Percentiles rank a stretch among this genome's conserved stretches.
Conservation (phyloP, 2,888 invertebrate species). For the Acrobasis consociella region DNA sequence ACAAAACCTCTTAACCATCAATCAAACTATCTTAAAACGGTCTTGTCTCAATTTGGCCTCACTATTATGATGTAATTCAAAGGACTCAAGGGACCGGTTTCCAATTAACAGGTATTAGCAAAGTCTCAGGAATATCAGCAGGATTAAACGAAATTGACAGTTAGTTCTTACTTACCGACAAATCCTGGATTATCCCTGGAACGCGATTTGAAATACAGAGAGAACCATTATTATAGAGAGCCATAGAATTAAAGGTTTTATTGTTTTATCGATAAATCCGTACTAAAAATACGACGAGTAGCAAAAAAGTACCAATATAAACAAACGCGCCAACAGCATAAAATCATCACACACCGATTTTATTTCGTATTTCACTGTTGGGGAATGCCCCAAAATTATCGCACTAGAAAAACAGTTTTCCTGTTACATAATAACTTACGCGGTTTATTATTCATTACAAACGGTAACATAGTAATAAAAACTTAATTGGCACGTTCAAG, state of each 20-base stretch:
- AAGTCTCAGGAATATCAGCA: constrained; percentile 49
- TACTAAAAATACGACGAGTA: too few relatives aligned
- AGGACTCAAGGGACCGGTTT: constrained; percentile 46
- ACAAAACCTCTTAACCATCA: too few relatives aligned
- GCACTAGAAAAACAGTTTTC: too few relatives aligned
- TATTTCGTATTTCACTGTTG: too few relatives aligned
- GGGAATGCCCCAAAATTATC: too few relatives aligned
- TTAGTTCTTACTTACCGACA: constrained; percentile 44
- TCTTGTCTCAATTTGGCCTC: too few relatives aligned
- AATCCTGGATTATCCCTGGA: constrained; percentile 49
- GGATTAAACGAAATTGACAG: constrained; percentile 59
- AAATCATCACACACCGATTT: too few relatives aligned
- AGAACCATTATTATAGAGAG: too few relatives aligned
- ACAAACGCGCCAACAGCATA: background rate
- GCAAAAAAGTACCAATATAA: background rate
- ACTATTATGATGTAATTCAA: constrained; percentile 36
- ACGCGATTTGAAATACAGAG: constrained; percentile 30
- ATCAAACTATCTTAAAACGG: too few relatives aligned
- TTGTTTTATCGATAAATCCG: background rate
- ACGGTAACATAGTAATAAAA: background rate
- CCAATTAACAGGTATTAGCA: constrained; percentile 62
- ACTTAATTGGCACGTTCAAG: constrained; percentile 7
- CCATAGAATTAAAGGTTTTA: constrained; percentile 13
- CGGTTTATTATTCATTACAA: background rate
- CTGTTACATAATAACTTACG: too few relatives aligned